Percentiles rank a stretch among this genome's conserved stretches.
Evolutionary conservation across 2,888 invertebrate genomes (phyloP).

Genomic region (Drosophila meridionalis): DNA sequence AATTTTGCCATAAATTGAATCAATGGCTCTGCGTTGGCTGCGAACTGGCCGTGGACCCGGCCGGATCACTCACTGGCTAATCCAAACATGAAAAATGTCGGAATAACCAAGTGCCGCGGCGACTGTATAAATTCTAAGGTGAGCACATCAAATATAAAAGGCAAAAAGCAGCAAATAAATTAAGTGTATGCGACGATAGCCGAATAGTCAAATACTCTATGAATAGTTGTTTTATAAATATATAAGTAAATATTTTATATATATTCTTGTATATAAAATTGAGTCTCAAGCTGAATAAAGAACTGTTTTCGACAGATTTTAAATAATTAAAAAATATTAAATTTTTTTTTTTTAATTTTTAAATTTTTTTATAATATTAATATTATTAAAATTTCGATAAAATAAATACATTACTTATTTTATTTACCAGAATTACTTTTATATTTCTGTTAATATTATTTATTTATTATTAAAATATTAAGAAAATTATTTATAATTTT

Average conservation of each 20-base stretch:
- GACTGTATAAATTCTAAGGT: constrained; percentile 65
- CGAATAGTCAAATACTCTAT: not conserved
- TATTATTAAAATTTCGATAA: too few relatives aligned
- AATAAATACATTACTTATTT: too few relatives aligned
- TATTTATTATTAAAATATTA: too few relatives aligned
- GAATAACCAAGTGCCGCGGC: constrained; percentile 56
- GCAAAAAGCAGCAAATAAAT: constrained; percentile 39
- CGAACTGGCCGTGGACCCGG: constrained; percentile 2
- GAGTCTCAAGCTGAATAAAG: too few relatives aligned
- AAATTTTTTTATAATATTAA: too few relatives aligned
- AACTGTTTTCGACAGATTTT: too few relatives aligned
- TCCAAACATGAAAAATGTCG: constrained; percentile 63
- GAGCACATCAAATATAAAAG: constrained; percentile 60
- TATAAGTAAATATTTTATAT: not conserved
- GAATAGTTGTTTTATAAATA: not conserved
- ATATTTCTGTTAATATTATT: too few relatives aligned
- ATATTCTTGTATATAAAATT: too few relatives aligned
- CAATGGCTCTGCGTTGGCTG: constrained; percentile 43
- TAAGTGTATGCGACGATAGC: not conserved
- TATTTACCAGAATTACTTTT: too few relatives aligned
- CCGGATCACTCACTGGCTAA: constrained; percentile 59
- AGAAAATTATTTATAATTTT: too few relatives aligned
- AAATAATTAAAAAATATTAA: too few relatives aligned
- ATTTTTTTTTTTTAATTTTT: too few relatives aligned
- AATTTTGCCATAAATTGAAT: constrained; percentile 81